phyloP scores from a whole-genome alignment of 1,140 invertebrate species.

The Caenorhabditis remanei region DNA sequence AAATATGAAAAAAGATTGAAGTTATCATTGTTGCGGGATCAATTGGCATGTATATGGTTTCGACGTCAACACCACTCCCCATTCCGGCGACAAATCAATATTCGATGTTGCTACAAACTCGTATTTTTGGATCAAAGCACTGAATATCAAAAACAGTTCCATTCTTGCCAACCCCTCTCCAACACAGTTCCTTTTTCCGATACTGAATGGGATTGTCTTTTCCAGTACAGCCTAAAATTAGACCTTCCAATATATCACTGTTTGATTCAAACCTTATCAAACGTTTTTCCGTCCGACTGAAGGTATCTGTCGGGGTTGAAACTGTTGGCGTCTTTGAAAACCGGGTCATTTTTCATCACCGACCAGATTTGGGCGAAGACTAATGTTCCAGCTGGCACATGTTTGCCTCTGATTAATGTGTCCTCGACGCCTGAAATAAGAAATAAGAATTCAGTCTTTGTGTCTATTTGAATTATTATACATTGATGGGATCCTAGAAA shows the following conservation, averaged over 20 bases:
- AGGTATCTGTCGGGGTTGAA: conserved; percentile 56
- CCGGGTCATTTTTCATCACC: conserved; percentile 47
- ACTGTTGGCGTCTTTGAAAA: conserved; percentile 1
- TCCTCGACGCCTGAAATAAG: conserved; percentile 5
- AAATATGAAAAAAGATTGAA: neutral
- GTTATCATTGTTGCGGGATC: neutral
- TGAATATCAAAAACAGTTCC: conserved; percentile 54
- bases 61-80: conserved; percentile 4
- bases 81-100: conserved; percentile 31
- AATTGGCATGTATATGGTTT: conserved; percentile 15
- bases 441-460: neutral
- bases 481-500: conserved; percentile 40
- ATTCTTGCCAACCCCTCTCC: conserved; percentile 55
- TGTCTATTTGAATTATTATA: neutral
- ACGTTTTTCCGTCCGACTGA: conserved; percentile 19
- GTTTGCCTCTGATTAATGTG: neutral
- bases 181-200: conserved; percentile 57
- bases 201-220: conserved; percentile 48
- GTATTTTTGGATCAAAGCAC: conserved; percentile 40
- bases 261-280: conserved; percentile 30
- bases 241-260: neutral
- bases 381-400: conserved; percentile 10
- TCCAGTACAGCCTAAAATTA: conserved; percentile 38
- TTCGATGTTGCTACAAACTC: conserved; percentile 29
- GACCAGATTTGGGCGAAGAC: conserved; percentile 48